phyloP scores from a whole-genome alignment of 2,888 invertebrate genomes.

The Drosophila seclusa region DNA sequence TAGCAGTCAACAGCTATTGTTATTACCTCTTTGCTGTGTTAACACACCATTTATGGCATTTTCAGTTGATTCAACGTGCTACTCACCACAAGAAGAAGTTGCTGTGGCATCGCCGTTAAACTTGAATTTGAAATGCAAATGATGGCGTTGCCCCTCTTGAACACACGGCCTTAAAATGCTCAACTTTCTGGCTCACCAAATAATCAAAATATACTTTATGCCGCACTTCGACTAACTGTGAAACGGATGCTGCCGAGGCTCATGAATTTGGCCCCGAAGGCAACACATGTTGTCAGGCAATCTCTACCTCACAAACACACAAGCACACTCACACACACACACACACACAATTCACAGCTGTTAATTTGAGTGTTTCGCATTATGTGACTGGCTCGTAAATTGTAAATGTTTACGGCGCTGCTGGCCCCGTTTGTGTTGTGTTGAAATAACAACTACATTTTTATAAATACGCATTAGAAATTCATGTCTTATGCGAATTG shows the following conservation, averaged over 20 bases:
- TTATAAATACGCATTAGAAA: constrained; percentile 30
- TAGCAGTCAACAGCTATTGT: constrained; percentile 61
- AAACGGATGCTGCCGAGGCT: constrained; percentile 31
- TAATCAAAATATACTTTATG: constrained; percentile 74
- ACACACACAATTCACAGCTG: constrained; percentile 39
- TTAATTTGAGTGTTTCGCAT: constrained; percentile 61
- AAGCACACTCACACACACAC: background rate
- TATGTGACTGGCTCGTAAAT: constrained; percentile 55
- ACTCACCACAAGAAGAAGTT: constrained; percentile 31
- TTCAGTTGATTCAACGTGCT: constrained; percentile 61
- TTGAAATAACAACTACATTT: constrained; percentile 43
- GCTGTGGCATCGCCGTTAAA: constrained; percentile 48
- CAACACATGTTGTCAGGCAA: constrained; percentile 44
- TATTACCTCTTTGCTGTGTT: constrained; percentile 80
- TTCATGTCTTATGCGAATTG: constrained; percentile 28
- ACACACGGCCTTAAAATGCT: constrained; percentile 47
- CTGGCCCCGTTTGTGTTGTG: constrained; percentile 7
- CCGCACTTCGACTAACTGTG: constrained; percentile 40
- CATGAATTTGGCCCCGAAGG: constrained; percentile 49
- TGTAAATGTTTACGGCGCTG: constrained; percentile 44
- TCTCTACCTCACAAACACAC: background rate
- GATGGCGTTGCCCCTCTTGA: constrained; percentile 21
- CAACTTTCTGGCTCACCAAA: constrained; percentile 63
- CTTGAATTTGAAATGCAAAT: constrained; percentile 75
- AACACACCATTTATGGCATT: constrained; percentile 77